Conservation (phyloP, 2,113 vertebrate genomes). For the Anas platyrhynchos region DNA sequence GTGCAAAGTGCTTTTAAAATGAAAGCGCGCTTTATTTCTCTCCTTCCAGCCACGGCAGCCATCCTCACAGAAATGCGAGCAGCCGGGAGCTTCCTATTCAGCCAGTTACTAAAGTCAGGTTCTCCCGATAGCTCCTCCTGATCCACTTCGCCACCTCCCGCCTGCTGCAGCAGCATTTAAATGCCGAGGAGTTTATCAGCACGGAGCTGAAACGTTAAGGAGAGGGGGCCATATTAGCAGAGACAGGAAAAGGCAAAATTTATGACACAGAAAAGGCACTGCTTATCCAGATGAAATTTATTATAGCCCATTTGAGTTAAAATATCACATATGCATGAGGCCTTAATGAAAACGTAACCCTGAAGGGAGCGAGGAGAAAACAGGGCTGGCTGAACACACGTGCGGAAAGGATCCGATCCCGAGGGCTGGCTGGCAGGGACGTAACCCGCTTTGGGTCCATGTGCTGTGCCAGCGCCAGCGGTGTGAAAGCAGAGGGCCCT, state of each 20-base stretch:
- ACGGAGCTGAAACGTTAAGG: not conserved
- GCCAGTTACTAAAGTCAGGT: not conserved
- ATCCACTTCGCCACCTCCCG: slow-evolving; percentile 24
- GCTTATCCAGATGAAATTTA: slow-evolving; percentile 52
- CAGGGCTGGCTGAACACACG: accelerated
- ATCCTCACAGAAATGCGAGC: not conserved
- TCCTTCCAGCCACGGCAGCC: not conserved
- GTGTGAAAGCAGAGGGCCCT: not conserved
- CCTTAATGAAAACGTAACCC: not conserved
- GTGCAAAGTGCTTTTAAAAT: not conserved
- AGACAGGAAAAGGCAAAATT: slow-evolving; percentile 27
- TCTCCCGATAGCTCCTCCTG: not conserved
- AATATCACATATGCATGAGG: slow-evolving; percentile 9
- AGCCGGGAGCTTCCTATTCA: not conserved
- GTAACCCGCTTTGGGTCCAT: not conserved
- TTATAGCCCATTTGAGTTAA: slow-evolving; percentile 39
- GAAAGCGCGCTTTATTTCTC: not conserved
- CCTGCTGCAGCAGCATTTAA: not conserved
- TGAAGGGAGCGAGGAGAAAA: not conserved
- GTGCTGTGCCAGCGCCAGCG: not conserved
- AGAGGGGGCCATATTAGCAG: not conserved
- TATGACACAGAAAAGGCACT: slow-evolving; percentile 27
- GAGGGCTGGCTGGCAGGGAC: not conserved
- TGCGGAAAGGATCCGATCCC: not conserved
- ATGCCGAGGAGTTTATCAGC: slow-evolving; percentile 44